These are phyloP conservation scores for Aphelocoma coerulescens DNA, from an alignment of 2,113 vertebrate species.

Conservation along the genomic window DNA sequence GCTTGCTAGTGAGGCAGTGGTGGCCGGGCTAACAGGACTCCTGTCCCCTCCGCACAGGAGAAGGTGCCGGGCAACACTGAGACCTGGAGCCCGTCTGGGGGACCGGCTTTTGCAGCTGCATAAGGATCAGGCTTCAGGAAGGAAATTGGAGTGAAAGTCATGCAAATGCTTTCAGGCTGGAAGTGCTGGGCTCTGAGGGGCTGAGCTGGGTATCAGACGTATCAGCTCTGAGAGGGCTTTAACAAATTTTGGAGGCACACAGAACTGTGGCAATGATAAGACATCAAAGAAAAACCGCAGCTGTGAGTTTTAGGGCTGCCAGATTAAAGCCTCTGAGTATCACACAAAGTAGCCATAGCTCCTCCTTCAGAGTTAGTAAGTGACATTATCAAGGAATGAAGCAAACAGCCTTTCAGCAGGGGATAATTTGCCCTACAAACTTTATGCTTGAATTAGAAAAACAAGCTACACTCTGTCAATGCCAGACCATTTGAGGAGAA, in stretches of 20 bases:
- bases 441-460: slow-evolving; percentile 3
- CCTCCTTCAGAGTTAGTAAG: slow-evolving; percentile 15
- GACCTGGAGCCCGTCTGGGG: fast-evolving
- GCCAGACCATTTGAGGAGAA: not conserved
- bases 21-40: not conserved
- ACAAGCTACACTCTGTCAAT: not conserved
- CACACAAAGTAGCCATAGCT: not conserved
- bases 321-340: not conserved
- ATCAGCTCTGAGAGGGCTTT: not conserved
- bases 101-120: fast-evolving
- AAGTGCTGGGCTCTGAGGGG: not conserved
- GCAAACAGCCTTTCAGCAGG: slow-evolving; percentile 16
- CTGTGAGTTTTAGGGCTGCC: slow-evolving; percentile 3
- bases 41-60: not conserved
- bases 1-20: not conserved
- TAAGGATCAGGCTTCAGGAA: not conserved
- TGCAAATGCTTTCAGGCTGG: not conserved
- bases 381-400: not conserved
- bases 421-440: slow-evolving; percentile 38
- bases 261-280: not conserved
- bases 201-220: not conserved
- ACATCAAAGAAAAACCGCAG: slow-evolving; percentile 5
- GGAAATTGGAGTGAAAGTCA: not conserved
- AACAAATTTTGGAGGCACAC: not conserved
- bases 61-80: not conserved